Base-by-base conservation (phyloP, 1,140 invertebrate species). In the Procambarus clarkii region DNA sequence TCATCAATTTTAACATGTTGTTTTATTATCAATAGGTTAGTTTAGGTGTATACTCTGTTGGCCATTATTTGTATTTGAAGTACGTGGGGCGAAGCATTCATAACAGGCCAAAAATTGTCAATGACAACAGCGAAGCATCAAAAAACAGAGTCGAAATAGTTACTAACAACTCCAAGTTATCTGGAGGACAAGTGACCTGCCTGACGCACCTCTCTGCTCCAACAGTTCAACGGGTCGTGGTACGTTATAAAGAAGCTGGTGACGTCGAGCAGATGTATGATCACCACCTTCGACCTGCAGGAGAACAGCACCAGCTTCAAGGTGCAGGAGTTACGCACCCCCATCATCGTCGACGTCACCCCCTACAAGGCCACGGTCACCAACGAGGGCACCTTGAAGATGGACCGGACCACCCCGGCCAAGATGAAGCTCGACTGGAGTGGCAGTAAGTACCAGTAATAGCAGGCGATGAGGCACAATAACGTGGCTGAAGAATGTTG, bases 141-240 rank as follows among this genome's bases (percentile, higher is more conserved):
- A 13, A 54, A 54, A 54, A 54, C 5, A 54, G 13, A 54, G 1
- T 54, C 50, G 8, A 9, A 3, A 1, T 13, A 54, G 1, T 54
- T 54, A 54, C 8, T 34, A 54, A 54, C 1, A 54, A 54, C 13
- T 4, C 8, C 8, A 54, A 54, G 4, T 9, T 9, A 9, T 54
- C 50, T 54, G 8, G 13, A 8, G 13, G 50, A 8, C 50, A 8
- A 54, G 60, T 18, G 13, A 64, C 13, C 21, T 18, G 4, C 21
- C 4, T 13, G 18, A 18, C 4, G 13, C 45, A 3, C n/a, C 18
- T 2, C 3, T 15, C 11, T 54, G 50, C 18, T 54, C 50, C 50
- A 69, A 69, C 81, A 83, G 81, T 83, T 83, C 81, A 83, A 69
- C 34, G 81, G 81, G 24, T 64, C 81, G 7, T 83, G 81, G 81